Evolutionary conservation across 2,888 invertebrate genomes (phyloP), one percentile per base, ranked within the genome.

Genomic region (Charanyca ferruginea): DNA sequence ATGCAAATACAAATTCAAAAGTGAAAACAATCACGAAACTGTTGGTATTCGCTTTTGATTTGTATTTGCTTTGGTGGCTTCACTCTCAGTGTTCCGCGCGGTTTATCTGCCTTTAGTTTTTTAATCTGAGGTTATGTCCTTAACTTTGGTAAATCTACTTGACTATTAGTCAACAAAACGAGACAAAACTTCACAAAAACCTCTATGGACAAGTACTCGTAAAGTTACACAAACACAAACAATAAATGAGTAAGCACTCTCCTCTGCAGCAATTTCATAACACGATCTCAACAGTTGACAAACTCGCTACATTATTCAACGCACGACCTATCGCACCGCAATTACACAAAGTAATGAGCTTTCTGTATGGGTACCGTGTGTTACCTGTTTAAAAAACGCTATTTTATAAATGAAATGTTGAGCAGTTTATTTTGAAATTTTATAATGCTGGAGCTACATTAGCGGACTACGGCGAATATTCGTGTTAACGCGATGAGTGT

Each of bases 291-390:
- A 59, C 66, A 59, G 72, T 69, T 63, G 73, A 63, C 78, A 65
- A 73, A 76, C 47, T 42, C 13, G 5, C 54, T 68, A 23, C 16
- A 47, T 59, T 64, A 83, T 77, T 72, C 81, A 44, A 32, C 22
- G 11, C 73, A 66, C 66, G 64, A 44, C 38, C 55, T 18, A 20
- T 47, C 11, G n/a, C 52, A 48, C 45, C 62, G 52, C 75, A 76
- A 77, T 80, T 71, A 73, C 68, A 60, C 59, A 22, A 47, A 64
- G 65, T 78, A 81, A 82, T 80, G 62, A 80, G 80, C 80, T 80
- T 73, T 81, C 49, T 78, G 81, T 81, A 78, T 80, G 69, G 62
- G 61, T 3, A 23, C 42, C 59, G 52, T 58, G 66, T 54, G 18
- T 52, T 18, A 41, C 23, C 53, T 52, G 42, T 65, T 64, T 64